Evolutionary conservation across 2,888 invertebrate species (phyloP).

Genomic region (Thera britannica): DNA sequence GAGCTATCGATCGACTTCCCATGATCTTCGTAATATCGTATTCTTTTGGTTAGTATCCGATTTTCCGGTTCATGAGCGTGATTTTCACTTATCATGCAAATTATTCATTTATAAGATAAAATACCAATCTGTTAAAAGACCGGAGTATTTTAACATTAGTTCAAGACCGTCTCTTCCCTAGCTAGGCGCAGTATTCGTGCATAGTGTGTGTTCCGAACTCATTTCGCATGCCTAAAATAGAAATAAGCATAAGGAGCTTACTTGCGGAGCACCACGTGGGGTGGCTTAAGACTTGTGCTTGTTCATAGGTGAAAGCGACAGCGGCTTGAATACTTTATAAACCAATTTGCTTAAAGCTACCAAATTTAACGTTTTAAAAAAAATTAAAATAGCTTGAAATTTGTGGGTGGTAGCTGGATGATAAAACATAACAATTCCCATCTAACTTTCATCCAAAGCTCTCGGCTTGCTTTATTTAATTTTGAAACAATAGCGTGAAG

Average conservation of each 20-base stretch:
- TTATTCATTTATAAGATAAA: too few species aligned
- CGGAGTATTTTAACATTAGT: not conserved
- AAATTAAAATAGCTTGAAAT: too few species aligned
- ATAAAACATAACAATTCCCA: not conserved
- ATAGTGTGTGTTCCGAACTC: constrained; percentile 47
- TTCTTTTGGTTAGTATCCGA: too few species aligned
- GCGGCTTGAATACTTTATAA: not conserved
- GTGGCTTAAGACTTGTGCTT: constrained; percentile 12
- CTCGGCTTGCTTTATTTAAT: constrained; percentile 10
- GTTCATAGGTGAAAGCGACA: constrained; percentile 11
- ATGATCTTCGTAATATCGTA: too few species aligned
- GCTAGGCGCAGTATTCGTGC: constrained; percentile 25
- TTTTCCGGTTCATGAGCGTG: too few species aligned
- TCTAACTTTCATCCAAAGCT: not conserved
- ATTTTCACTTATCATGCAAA: too few species aligned
- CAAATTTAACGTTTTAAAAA: too few species aligned
- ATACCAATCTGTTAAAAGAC: too few species aligned
- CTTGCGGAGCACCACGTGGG: constrained; percentile 30
- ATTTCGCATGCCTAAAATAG: constrained; percentile 70
- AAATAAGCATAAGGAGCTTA: constrained; percentile 61
- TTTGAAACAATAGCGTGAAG: constrained; percentile 26
- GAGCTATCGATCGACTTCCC: too few species aligned
- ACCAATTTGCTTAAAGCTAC: not conserved
- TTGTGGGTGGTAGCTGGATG: too few species aligned
- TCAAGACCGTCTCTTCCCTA: constrained; percentile 10